These are phyloP conservation scores for Paguma larvata DNA, from an alignment of 2,797 vertebrate genomes.

Conservation along the genomic window DNA sequence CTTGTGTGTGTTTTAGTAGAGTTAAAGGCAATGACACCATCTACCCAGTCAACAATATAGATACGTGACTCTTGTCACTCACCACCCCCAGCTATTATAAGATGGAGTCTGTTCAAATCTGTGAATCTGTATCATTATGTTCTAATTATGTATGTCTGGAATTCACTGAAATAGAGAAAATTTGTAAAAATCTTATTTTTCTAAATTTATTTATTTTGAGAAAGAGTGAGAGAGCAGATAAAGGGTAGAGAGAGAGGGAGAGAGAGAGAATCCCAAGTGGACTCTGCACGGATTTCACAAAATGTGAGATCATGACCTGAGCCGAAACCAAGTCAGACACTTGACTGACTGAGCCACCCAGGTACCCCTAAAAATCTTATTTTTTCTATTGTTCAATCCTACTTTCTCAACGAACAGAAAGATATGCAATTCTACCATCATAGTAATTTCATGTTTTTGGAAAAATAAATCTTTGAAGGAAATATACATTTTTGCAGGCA, in stretches of 20 bases:
- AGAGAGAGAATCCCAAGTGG: no score
- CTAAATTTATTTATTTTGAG: no score
- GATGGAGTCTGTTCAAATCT: background rate
- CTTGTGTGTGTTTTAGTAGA: background rate
- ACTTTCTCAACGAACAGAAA: background rate
- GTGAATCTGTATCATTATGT: background rate
- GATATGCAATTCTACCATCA: background rate
- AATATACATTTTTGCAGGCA: background rate
- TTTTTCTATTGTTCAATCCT: background rate
- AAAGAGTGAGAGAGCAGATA: no score
- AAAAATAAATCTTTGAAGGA: background rate
- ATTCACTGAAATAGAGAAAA: background rate
- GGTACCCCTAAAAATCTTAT: background rate
- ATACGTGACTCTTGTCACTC: background rate
- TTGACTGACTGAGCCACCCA: no score
- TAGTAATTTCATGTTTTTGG: background rate
- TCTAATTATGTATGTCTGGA: background rate
- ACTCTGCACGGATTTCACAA: no score
- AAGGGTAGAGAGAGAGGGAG: no score
- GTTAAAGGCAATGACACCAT: background rate
- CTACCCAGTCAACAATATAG: background rate
- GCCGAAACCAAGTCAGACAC: no score
- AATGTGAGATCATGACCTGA: no score
- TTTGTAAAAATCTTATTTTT: background rate
- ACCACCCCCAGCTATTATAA: background rate